Percentiles rank a stretch among this genome's conserved stretches.
Conservation (phyloP, 2,888 invertebrate genomes). For the Macropis europaea region DNA sequence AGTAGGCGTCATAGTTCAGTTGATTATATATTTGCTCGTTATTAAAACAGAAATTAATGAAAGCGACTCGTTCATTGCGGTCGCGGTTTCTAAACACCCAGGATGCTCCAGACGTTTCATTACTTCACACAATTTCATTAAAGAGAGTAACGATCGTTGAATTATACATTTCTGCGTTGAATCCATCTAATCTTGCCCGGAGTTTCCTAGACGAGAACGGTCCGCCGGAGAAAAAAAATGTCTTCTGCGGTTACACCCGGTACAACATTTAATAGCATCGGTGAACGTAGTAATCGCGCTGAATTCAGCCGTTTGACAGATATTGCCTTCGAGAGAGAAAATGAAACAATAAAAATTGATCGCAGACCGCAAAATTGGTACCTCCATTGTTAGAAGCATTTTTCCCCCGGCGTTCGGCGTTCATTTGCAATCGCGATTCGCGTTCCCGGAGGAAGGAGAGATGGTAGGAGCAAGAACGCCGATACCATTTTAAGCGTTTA, state of each 20-base stretch:
- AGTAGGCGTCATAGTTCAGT: background rate
- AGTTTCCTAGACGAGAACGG: background rate
- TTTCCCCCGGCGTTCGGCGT: background rate
- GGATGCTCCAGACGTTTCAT: background rate
- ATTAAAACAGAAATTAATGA: background rate
- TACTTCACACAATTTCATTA: conserved; percentile 4
- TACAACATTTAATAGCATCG: conserved; percentile 23
- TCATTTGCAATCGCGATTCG: background rate
- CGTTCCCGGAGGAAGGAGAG: background rate
- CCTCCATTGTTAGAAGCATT: background rate
- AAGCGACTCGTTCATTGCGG: background rate
- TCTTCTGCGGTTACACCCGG: conserved; percentile 31
- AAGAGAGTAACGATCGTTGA: conserved; percentile 1
- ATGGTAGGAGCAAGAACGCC: background rate
- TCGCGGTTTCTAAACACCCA: background rate
- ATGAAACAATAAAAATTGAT: conserved; percentile 21
- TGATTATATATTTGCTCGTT: background rate
- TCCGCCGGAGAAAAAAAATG: conserved; percentile 9
- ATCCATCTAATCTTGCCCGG: conserved; percentile 8
- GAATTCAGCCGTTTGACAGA: conserved; percentile 8
- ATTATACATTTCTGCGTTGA: background rate
- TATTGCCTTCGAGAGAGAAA: background rate
- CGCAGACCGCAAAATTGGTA: conserved; percentile 10
- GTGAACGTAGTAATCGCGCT: conserved; percentile 22
- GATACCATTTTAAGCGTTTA: background rate